These are phyloP conservation scores for Asteroscopus sphinx DNA, from an alignment of 2,888 invertebrate species.

Conservation along the genomic window DNA sequence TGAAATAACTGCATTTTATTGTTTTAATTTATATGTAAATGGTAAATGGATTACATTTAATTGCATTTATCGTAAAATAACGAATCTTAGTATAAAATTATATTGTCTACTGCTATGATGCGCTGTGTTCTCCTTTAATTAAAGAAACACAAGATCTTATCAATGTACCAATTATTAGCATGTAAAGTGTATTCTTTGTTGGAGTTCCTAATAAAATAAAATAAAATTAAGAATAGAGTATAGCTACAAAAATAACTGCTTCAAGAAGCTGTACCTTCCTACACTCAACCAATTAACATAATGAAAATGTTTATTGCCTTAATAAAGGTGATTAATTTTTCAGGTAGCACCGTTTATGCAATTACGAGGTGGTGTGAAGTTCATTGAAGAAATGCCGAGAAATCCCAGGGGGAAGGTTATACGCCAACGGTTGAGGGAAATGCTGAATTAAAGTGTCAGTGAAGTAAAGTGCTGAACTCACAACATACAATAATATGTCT, in stretches of 20 bases:
- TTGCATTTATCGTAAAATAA: too few species aligned
- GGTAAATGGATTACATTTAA: too few species aligned
- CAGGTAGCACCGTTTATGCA: conserved; percentile 90
- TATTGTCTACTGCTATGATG: too few species aligned
- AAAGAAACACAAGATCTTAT: too few species aligned
- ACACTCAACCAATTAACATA: conserved; percentile 43
- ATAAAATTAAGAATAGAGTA: too few species aligned
- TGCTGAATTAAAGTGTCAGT: conserved; percentile 75
- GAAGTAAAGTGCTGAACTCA: conserved; percentile 56
- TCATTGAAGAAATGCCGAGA: conserved; percentile 92
- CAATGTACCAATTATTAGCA: too few species aligned
- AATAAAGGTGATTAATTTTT: conserved; percentile 53
- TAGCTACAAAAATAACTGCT: conserved; percentile 1
- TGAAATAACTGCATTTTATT: too few species aligned
- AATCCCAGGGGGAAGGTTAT: conserved; percentile 93
- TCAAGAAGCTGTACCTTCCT: conserved; percentile 15
- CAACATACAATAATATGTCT: conserved; percentile 4
- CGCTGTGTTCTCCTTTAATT: too few species aligned
- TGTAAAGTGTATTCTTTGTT: too few species aligned
- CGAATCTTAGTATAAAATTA: too few species aligned
- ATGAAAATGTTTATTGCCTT: conserved; percentile 50
- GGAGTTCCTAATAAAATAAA: too few species aligned
- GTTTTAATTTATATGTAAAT: too few species aligned
- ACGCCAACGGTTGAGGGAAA: conserved; percentile 88
- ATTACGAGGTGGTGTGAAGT: conserved; percentile 91